These are phyloP conservation scores for Elachura formosa DNA, from an alignment of 2,113 vertebrate species.

Conservation along the genomic window DNA sequence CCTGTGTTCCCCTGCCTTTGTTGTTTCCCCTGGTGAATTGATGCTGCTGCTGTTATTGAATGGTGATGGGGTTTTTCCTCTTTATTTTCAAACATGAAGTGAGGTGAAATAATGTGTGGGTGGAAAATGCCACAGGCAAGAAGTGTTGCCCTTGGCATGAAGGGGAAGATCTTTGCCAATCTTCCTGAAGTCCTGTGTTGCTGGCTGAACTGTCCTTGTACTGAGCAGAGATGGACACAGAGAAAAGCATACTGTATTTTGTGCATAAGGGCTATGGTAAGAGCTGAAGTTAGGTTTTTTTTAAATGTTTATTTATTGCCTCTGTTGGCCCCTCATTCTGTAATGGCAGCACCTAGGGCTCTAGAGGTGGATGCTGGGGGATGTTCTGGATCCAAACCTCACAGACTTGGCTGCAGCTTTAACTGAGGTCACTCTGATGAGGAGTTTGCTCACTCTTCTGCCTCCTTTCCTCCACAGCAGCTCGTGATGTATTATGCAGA, in stretches of 20 bases:
- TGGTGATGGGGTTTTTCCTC: not conserved
- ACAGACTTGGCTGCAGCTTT: not conserved
- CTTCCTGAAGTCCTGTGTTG: not conserved
- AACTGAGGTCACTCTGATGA: not conserved
- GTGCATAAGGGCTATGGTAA: not conserved
- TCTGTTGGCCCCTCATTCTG: not conserved
- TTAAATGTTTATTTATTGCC: not conserved
- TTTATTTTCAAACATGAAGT: not conserved
- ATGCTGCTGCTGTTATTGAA: not conserved
- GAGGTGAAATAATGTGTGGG: not conserved
- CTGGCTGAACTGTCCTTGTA: not conserved
- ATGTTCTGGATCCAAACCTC: not conserved
- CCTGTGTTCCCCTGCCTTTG: not conserved
- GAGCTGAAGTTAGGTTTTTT: not conserved
- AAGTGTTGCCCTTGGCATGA: not conserved
- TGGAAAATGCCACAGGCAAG: not conserved
- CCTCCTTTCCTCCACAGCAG: not conserved
- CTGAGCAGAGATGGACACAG: not conserved
- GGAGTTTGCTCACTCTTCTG: not conserved
- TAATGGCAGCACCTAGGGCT: not conserved
- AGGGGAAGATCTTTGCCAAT: not conserved
- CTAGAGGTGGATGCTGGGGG: not conserved
- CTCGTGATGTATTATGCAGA: not conserved
- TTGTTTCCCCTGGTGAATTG: conserved; percentile 19
- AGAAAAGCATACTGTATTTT: not conserved